Conservation (phyloP, 2,888 invertebrate species). For the Tricholauxania praeusta region DNA sequence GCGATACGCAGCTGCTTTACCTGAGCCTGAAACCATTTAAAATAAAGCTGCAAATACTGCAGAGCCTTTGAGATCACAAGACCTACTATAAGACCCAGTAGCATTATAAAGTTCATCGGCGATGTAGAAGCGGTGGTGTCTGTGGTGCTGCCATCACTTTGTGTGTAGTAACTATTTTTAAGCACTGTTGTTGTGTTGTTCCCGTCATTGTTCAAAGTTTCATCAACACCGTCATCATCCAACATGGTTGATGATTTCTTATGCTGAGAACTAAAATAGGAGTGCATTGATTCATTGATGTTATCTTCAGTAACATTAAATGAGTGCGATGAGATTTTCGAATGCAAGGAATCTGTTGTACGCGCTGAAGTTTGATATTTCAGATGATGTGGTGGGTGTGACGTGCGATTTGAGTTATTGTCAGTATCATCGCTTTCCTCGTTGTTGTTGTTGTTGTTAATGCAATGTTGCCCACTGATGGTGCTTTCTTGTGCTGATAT, state of each 20-base stretch:
- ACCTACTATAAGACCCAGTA: constrained; percentile 53
- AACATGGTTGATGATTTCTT: constrained; percentile 41
- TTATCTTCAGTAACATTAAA: constrained; percentile 29
- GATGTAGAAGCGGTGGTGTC: not conserved
- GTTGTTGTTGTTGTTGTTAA: constrained; percentile 11
- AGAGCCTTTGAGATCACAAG: constrained; percentile 53
- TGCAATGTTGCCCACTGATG: not conserved
- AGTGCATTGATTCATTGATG: constrained; percentile 22
- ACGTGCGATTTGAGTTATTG: constrained; percentile 4
- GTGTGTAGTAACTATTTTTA: not conserved
- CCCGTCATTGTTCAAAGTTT: too few relatives aligned
- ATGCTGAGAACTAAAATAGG: constrained; percentile 21
- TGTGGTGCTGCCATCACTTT: not conserved
- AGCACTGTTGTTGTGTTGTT: not conserved
- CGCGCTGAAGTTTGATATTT: constrained; percentile 35
- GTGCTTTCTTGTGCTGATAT: not conserved
- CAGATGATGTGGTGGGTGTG: not conserved
- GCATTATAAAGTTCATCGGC: constrained; percentile 55
- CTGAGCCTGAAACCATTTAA: constrained; percentile 54
- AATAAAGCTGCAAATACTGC: constrained; percentile 51
- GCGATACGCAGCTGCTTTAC: constrained; percentile 49
- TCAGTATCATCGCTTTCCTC: constrained; percentile 42
- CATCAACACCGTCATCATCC: not conserved
- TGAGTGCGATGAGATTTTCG: constrained; percentile 38
- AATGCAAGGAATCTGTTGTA: constrained; percentile 33